These are phyloP conservation scores for Rotaria macrura DNA, from an alignment of 2,888 invertebrate species.

Conservation along the genomic window DNA sequence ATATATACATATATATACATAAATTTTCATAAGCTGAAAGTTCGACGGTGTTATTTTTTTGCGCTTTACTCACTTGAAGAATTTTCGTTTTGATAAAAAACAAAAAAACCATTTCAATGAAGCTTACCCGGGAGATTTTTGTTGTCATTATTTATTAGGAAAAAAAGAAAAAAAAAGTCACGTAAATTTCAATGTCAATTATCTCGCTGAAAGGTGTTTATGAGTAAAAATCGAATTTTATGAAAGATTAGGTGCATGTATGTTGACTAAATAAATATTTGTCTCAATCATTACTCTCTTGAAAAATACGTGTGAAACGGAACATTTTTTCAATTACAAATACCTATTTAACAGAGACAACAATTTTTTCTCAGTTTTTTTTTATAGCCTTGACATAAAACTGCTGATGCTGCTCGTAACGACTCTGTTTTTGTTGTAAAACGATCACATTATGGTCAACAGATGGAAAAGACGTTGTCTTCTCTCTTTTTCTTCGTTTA, in stretches of 20 bases:
- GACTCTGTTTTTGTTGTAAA: background rate
- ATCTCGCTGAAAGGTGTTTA: background rate
- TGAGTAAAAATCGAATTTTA: background rate
- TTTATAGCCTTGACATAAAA: background rate
- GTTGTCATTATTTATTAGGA: background rate
- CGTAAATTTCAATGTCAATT: background rate
- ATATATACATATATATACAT: no score
- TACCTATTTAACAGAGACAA: background rate
- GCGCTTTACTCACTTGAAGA: background rate
- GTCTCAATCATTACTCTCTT: background rate
- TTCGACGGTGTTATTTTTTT: background rate
- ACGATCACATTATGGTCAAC: background rate
- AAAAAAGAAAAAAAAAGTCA: background rate
- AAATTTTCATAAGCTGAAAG: background rate
- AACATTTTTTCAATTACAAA: background rate
- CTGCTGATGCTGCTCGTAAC: background rate
- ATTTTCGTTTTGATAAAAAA: background rate
- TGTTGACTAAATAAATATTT: background rate
- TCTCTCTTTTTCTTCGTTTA: background rate
- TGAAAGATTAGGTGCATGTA: background rate
- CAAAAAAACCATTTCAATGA: background rate
- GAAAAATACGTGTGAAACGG: background rate
- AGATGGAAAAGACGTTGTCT: background rate
- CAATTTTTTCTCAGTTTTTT: background rate
- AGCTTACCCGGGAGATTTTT: background rate